These are phyloP conservation scores for Microplitis mediator DNA, from an alignment of 1,140 invertebrate genomes.

Conservation along the genomic window DNA sequence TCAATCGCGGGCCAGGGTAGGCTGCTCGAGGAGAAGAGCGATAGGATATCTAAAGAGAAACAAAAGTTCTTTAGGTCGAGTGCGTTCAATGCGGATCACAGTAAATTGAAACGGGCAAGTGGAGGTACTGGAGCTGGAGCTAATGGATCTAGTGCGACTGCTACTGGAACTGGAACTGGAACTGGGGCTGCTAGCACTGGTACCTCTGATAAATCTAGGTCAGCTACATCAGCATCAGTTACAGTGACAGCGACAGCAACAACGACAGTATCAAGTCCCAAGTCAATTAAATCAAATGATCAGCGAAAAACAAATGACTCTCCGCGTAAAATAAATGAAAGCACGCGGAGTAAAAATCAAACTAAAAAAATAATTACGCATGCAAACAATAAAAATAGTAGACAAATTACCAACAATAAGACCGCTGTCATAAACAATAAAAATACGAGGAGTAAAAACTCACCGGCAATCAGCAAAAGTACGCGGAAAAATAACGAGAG, in stretches of 20 bases:
- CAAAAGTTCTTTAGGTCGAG: slow-evolving; percentile 83
- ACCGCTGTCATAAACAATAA: background rate
- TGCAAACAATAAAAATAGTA: too few relatives aligned
- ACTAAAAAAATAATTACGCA: too few relatives aligned
- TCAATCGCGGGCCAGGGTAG: slow-evolving; percentile 51
- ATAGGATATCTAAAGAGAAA: slow-evolving; percentile 83
- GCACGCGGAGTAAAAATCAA: too few relatives aligned
- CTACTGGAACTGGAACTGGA: slow-evolving; percentile 6
- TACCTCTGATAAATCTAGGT: too few relatives aligned
- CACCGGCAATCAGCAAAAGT: slow-evolving; percentile 39
- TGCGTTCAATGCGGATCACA: slow-evolving; percentile 70
- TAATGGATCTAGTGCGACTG: slow-evolving; percentile 12
- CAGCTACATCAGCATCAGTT: too few relatives aligned
- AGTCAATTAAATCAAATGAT: too few relatives aligned
- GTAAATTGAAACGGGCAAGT: slow-evolving; percentile 57
- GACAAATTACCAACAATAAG: too few relatives aligned
- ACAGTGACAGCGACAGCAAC: too few relatives aligned
- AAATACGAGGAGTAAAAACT: slow-evolving; percentile 35
- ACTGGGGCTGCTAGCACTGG: background rate
- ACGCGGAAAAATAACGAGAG: too few relatives aligned
- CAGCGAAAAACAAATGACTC: too few relatives aligned
- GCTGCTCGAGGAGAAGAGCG: slow-evolving; percentile 68
- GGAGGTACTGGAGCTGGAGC: slow-evolving; percentile 35
- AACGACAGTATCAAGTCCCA: too few relatives aligned
- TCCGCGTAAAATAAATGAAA: too few relatives aligned